phyloP scores from a whole-genome alignment of 2,888 invertebrate species.

The Candidula unifasciata region DNA sequence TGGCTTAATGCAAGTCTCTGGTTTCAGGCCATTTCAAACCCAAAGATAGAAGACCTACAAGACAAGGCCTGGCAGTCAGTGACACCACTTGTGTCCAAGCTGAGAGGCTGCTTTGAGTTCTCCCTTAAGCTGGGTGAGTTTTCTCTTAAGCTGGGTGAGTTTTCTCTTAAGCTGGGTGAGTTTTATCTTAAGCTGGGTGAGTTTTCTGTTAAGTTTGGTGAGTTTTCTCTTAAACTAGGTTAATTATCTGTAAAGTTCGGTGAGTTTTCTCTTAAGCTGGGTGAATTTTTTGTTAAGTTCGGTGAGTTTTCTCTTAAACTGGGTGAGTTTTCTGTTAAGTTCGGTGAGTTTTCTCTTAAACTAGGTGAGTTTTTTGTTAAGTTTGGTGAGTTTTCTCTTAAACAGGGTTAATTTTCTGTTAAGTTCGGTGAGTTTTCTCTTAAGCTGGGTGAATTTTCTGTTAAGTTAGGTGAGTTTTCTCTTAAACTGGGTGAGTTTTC shows the following conservation, averaged over 20 bases:
- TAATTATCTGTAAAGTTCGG: no score
- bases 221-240: background rate
- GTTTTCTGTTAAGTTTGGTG: background rate
- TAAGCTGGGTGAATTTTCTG: no score
- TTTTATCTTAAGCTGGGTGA: background rate
- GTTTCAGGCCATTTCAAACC: slow-evolving; percentile 87
- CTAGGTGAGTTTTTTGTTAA: no score
- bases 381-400: no score
- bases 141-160: slow-evolving; percentile 80
- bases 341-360: no score
- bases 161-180: slow-evolving; percentile 87
- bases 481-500: no score
- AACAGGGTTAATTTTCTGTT: no score
- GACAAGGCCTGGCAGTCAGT: slow-evolving; percentile 91
- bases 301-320: no score
- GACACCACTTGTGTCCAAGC: slow-evolving; percentile 89
- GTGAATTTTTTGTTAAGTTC: background rate
- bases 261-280: background rate
- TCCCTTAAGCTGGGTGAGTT: slow-evolving; percentile 86
- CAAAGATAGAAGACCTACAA: slow-evolving; percentile 86
- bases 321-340: no score
- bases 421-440: no score
- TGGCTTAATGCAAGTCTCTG: background rate
- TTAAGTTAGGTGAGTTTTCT: no score
- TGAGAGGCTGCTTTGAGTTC: slow-evolving; percentile 92